A percentile compares a stretch with the other conserved stretches of the same genome.
These are phyloP conservation scores for Acinonyx jubatus DNA, from an alignment of 2,113 vertebrate species.

Conservation along the genomic window DNA sequence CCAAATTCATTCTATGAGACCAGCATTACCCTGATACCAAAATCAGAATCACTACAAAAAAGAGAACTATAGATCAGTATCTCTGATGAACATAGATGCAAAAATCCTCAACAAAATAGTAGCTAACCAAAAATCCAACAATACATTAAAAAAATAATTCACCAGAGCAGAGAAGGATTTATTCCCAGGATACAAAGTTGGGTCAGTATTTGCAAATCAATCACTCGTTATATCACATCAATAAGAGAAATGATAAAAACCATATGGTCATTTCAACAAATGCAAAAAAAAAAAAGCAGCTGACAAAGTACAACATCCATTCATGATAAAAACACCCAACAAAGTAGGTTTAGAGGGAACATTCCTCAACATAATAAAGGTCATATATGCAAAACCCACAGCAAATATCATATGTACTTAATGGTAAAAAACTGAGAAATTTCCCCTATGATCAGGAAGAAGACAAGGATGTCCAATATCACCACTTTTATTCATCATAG, in stretches of 20 bases:
- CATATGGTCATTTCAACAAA: not conserved
- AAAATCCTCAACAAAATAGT: not conserved
- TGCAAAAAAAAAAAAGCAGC: not conserved
- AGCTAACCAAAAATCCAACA: not conserved
- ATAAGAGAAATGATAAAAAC: not conserved
- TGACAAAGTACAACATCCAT: not conserved
- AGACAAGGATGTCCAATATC: not conserved
- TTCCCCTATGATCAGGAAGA: not conserved
- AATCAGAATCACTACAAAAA: not conserved
- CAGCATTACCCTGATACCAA: not conserved
- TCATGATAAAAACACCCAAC: not conserved
- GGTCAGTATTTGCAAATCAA: not conserved
- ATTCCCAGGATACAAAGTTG: not conserved
- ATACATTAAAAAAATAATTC: not conserved
- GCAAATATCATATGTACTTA: not conserved
- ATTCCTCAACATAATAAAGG: not conserved
- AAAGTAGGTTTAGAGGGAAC: not conserved
- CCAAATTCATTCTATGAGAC: not conserved
- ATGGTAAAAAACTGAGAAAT: not conserved
- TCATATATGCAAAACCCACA: not conserved
- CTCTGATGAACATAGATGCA: not conserved
- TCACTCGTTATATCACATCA: not conserved
- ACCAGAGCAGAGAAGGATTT: not conserved
- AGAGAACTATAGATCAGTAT: not conserved
- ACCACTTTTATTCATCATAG: not conserved